Evolutionary conservation across 2,113 vertebrate species (phyloP).

Genomic region (Ondatra zibethicus): DNA sequence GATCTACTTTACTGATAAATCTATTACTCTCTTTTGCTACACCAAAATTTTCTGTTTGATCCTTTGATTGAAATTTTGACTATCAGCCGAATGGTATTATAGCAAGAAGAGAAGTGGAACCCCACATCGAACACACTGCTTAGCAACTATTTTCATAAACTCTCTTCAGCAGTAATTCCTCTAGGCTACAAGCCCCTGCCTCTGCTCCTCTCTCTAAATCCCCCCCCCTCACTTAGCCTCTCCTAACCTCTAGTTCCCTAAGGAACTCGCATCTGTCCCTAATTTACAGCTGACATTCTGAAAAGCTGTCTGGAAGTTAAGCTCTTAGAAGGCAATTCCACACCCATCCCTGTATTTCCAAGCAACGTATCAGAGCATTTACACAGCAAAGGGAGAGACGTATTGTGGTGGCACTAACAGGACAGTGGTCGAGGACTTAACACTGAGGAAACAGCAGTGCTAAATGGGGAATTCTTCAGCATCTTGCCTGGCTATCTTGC

Average conservation of each 20-base stretch:
- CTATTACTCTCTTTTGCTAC: background rate
- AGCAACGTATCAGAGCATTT: background rate
- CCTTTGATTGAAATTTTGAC: conserved; percentile 35
- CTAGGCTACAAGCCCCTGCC: background rate
- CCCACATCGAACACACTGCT: background rate
- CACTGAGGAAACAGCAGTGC: accelerated
- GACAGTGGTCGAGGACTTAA: background rate
- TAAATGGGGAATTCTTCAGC: background rate
- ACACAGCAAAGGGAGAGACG: background rate
- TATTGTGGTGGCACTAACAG: background rate
- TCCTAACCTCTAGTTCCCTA: background rate
- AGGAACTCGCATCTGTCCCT: background rate
- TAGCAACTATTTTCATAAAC: background rate
- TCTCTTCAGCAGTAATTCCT: background rate
- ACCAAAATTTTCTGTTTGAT: conserved; percentile 36
- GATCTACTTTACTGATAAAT: background rate
- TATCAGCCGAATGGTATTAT: background rate
- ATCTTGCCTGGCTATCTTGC: background rate
- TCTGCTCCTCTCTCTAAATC: conserved; percentile 16
- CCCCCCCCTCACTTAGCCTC: background rate
- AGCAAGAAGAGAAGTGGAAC: conserved; percentile 15
- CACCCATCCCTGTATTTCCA: background rate
- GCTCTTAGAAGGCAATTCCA: background rate
- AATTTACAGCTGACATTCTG: background rate
- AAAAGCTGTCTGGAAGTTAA: background rate